Evolutionary conservation across 2,113 vertebrate genomes (phyloP), one percentile per base, ranked within the genome.

Genomic region (Tragulus kanchil): DNA sequence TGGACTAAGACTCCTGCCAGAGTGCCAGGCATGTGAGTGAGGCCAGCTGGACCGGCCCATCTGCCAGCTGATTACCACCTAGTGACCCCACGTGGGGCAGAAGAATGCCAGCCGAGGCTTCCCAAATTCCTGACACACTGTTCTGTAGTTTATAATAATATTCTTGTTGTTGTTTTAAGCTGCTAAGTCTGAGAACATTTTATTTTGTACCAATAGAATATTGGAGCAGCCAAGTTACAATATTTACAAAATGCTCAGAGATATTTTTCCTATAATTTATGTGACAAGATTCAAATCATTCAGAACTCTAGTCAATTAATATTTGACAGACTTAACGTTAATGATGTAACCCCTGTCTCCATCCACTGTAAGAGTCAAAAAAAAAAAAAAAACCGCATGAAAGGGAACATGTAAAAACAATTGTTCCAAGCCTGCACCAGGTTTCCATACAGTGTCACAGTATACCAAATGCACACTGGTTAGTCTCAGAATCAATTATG

Each of bases 211-310:
- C 52, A 82, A 90, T 19, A 85, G 78, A 45, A 85, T 71, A 77
- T 17, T 25, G 42, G 75, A 87, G n/a, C 23, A 88, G 50, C 15
- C 12, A 77, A 28, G 42, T 73, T 31, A 58, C 12, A 89, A 81
- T 89, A 77, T 90, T 97, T 78, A 82, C 14, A 77, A 85, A 93
- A 77, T 84, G 71, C 21, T 73, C 13, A 61, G 73, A 61, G 48
- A 81, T 83, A 50, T 54, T 79, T 81, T 77, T n/a, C 3, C 21
- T 42, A 11, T 1, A 28, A 1, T 75, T 92, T 88, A n/a, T 56
- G 93, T 85, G 64, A 62, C 1, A 78, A 54, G 54, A 42, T 13
- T 54, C n/a, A n/a, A 58, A 85, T 87, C 84, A 54, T 85, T 79
- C 28, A 73, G 85, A 52, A 93, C 56, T 73, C 45, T 54, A 69